Conservation (phyloP, 2,888 invertebrate species). For the Serripes groenlandicus region DNA sequence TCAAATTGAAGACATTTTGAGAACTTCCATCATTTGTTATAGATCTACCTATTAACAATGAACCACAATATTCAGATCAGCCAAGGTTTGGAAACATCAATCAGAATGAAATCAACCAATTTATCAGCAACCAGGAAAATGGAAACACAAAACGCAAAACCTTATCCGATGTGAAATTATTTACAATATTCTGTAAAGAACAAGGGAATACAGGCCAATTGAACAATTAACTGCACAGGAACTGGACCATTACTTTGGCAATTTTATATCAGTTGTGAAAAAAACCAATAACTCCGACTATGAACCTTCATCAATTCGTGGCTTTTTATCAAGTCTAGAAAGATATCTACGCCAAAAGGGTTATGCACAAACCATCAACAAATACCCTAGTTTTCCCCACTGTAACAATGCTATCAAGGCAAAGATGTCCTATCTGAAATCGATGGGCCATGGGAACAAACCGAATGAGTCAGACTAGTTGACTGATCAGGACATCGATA, state of each 20-base stretch:
- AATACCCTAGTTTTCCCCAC: slow-evolving; percentile 25
- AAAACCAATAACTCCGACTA: slow-evolving; percentile 12
- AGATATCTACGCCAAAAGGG: slow-evolving; percentile 4
- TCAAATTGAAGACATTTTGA: too few relatives aligned
- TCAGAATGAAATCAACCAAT: slow-evolving; percentile 8
- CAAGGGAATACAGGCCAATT: neutral
- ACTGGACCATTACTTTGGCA: slow-evolving; percentile 17
- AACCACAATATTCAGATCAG: too few relatives aligned
- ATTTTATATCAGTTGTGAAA: slow-evolving; percentile 18
- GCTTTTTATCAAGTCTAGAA: slow-evolving; percentile 20
- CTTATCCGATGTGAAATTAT: neutral
- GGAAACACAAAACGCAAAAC: slow-evolving; percentile 16
- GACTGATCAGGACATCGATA: slow-evolving; percentile 18
- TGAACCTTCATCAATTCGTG: slow-evolving; percentile 29
- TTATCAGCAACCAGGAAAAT: slow-evolving; percentile 18
- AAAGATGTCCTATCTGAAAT: slow-evolving; percentile 9
- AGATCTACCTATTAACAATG: too few relatives aligned
- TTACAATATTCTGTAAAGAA: neutral
- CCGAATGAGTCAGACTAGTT: slow-evolving; percentile 19
- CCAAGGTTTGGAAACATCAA: neutral
- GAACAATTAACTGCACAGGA: neutral
- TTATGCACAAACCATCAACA: slow-evolving; percentile 4
- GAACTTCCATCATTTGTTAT: too few relatives aligned
- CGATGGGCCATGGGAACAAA: slow-evolving; percentile 7
- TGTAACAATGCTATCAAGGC: slow-evolving; percentile 20